Evolutionary conservation across 2,113 vertebrate species (phyloP), one percentile per base, ranked within the genome.

Genomic region (Cephalopterus ornatus): DNA sequence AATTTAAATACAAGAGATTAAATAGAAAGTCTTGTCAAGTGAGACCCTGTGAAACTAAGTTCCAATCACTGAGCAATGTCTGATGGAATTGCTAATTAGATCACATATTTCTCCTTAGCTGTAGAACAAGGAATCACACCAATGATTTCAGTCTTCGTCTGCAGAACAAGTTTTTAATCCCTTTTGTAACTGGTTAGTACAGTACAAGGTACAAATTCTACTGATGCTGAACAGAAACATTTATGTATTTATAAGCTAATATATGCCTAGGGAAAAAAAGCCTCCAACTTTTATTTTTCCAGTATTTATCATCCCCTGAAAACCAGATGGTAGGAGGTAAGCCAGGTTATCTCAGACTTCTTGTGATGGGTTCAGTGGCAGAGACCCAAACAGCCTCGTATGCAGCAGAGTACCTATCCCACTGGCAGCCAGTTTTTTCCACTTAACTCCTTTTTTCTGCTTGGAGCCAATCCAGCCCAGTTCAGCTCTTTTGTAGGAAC

Each of bases 401-500:
- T 9, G 62, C 42, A 66, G 96, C 86, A 12, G 55, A 96, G 75
- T 58, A 85, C 85, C 89, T 59, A 89, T 88, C 72, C 96, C 88
- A 72, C 55, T 83, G 70, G 63, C 89, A 96, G 93, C 85, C 95
- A 93, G 63, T 24, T 82, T 94, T 91, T 95, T 91, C 92, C 96
- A 89, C 92, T 94, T 93, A 79, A 96, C 67, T 68, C 77, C 85
- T 74, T 93, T 92, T 94, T 94, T 47, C 75, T 89, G 27, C 67
- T 93, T 98, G 97, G 94, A 97, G 33, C 23, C 58, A 55, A 55
- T 96, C 95, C 97, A 98, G 63, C 41, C 76, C 78, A 94, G 85
- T 96, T 96, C 97, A 95, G 97, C 96, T 97, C 95, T 97, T 97
- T 94, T 96, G 95, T 95, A 97, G 96, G 92, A 90, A n/a, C 85